These are phyloP conservation scores for Spongilla lacustris DNA, from an alignment of 37 sponge, comb jelly and placozoan genomes.

Conservation along the genomic window DNA sequence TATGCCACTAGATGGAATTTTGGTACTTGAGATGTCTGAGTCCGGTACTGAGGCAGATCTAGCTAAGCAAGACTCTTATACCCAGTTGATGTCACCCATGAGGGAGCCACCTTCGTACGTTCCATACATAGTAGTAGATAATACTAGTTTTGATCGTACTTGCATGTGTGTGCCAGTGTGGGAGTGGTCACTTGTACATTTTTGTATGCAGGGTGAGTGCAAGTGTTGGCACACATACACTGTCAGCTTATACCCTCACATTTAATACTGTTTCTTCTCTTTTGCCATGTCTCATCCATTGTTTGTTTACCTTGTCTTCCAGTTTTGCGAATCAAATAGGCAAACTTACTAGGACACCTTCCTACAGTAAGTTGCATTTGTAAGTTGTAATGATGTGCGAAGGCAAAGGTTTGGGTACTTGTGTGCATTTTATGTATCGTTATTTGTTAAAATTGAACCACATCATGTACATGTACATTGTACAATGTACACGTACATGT, in stretches of 20 bases:
- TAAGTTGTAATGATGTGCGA: background rate
- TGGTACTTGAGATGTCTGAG: constrained; percentile 6
- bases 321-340: background rate
- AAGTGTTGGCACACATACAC: too few relatives aligned
- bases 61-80: background rate
- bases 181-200: too few relatives aligned
- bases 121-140: too few relatives aligned
- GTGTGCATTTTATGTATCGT: too few relatives aligned
- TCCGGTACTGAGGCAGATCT: background rate
- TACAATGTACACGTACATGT: too few relatives aligned
- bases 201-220: too few relatives aligned
- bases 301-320: background rate
- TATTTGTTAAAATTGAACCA: too few relatives aligned
- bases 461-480: too few relatives aligned
- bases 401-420: too few relatives aligned
- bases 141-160: background rate
- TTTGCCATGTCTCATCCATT: too few relatives aligned
- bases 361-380: background rate
- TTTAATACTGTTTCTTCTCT: too few relatives aligned
- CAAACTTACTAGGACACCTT: background rate
- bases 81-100: background rate
- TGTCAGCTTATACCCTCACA: too few relatives aligned
- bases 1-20: constrained; percentile 43
- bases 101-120: background rate
- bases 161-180: background rate